Evolutionary conservation across 2,888 invertebrate species (phyloP), one percentile per base, ranked within the genome.

Genomic region (Cheilosia scutellata): DNA sequence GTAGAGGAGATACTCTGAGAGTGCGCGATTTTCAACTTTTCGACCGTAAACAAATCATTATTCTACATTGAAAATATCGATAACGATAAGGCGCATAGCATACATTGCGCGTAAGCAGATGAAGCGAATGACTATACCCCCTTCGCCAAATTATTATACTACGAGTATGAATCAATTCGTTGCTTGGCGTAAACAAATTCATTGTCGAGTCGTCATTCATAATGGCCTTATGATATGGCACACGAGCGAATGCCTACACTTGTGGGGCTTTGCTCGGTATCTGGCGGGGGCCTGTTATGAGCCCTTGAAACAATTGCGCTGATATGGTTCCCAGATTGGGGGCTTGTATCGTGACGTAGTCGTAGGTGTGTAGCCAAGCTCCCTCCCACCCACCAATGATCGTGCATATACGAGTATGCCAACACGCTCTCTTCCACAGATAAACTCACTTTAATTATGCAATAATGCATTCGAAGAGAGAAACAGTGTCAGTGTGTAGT

Each of bases 281-380:
- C 5, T 40, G 20, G 5, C 40, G 11, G 31, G 55, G 68, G 55
- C 31, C 20, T 55, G 44, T 16, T 27, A 57, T 31, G 44, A n/a
- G 44, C 33, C 44, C 42, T 47, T 70, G 70, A 57, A 31, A 55
- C 33, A 25, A 16, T 44, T 68, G n/a, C 4, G 13, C 33, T 31
- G 42, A 44, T 57, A n/a, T 68, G 7, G 29, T 7, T 7, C 16
- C 9, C 7, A 16, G 11, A 33, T 20, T 20, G 55, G 57, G 47
- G 70, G 70, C 70, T 57, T 29, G 55, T 20, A 7, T 44, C 20
- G 44, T 70, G 70, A 70, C 70, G 70, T 57, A 31, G n/a, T 27
- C 51, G 31, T 33, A 13, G 70, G 57, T 57, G 68, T 55, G 55
- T 55, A 42, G 16, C 20, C 20, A 16, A 11, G 20, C 13, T 25